A percentile compares a stretch with the other conserved stretches of the same genome.
These are phyloP conservation scores for Burhinus bistriatus DNA, from an alignment of 2,113 vertebrate genomes.

Conservation along the genomic window DNA sequence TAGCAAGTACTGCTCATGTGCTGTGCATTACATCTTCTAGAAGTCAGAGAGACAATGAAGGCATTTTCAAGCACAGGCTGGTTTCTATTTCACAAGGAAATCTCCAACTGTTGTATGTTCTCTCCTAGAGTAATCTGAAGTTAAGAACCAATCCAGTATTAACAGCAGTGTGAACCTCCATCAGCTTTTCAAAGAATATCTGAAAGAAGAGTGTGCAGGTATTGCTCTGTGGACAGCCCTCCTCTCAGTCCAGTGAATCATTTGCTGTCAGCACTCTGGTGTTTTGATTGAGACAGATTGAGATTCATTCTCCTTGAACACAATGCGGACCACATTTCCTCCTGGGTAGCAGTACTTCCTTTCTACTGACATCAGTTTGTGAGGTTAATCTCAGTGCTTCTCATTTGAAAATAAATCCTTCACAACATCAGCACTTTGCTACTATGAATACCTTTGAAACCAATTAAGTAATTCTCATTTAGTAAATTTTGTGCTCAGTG, in stretches of 20 bases:
- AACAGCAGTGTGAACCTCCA: conserved; percentile 16
- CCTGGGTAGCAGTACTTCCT: not conserved
- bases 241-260: conserved; percentile 64
- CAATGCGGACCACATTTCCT: conserved; percentile 5
- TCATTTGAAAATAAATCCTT: not conserved
- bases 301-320: conserved; percentile 36
- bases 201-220: conserved; percentile 66
- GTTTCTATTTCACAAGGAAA: not conserved
- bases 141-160: not conserved
- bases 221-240: not conserved
- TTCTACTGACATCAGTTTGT: not conserved
- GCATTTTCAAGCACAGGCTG: not conserved
- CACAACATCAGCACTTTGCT: not conserved
- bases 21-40: not conserved
- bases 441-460: accelerated
- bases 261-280: conserved; percentile 64
- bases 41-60: not conserved
- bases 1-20: accelerated
- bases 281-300: not conserved
- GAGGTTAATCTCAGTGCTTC: not conserved
- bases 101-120: accelerated
- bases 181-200: conserved; percentile 70
- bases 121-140: not conserved
- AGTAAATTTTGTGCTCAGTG: not conserved
- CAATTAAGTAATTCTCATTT: not conserved